Evolutionary conservation across 2,888 invertebrate species (phyloP), one percentile per base, ranked within the genome.

Genomic region (Plemyria rubiginata): DNA sequence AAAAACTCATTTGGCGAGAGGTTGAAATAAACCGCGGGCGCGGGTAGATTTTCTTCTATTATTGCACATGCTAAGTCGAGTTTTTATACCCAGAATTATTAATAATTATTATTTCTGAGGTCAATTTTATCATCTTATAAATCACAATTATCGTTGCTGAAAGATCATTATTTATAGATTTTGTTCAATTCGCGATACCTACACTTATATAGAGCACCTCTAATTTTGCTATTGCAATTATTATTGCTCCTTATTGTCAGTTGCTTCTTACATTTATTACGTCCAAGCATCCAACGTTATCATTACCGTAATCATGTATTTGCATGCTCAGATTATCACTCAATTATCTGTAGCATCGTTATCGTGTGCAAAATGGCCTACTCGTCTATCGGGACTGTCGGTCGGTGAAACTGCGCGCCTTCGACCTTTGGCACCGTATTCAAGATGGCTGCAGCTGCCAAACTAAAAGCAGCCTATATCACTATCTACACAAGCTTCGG

Each of bases 361-460:
- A 78, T 81, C 77, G 76, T 77, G 79, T 80, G 80, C 81, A 70
- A 82, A 86, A 84, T 83, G 80, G 81, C 78, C 80, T 76, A 78
- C 82, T 82, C 84, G 85, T 87, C 84, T 81, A 78, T 60, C 43
- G 36, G 48, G 46, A 50, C 78, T 77, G 74, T 78, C 78, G 81
- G 88, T 79, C 78, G 80, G 88, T 80, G 88, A 88, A 88, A 90
- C 87, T 80, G 78, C 76, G 80, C 78, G 82, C 83, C 77, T 79
- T 67, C 81, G 84, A 90, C 86, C 91, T 89, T 76, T 91, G 90
- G 86, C 87, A 86, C 80, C 75, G 73, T 81, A 85, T 79, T 70
- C 82, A 89, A 90, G 81, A 90, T 89, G 90, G 88, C 85, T 72
- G 83, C 76, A 77, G 77, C 85, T 88, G 89, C 87, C 89, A 86